A percentile compares a stretch with the other conserved stretches of the same genome.
Evolutionary conservation across 2,113 vertebrate species (phyloP).

Genomic region (Ammodytes marinus): DNA sequence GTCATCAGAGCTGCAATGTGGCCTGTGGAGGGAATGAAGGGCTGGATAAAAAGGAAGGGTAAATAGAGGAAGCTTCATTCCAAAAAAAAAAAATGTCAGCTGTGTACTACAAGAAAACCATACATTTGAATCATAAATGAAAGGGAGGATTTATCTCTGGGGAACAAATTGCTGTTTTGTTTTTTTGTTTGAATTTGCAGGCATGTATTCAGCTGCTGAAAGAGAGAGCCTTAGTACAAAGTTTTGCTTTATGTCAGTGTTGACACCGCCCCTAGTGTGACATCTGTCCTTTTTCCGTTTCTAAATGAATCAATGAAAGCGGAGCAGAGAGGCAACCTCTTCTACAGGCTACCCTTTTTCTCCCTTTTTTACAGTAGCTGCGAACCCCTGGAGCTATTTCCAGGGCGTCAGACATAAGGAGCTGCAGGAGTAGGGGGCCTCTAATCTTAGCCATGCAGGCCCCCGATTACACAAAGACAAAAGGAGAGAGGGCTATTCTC

Average conservation of each 20-base stretch:
- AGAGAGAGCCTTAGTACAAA: constrained; percentile 4
- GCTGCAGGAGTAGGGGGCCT: constrained; percentile 9
- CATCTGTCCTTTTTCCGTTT: constrained; percentile 26
- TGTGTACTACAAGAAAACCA: constrained; percentile 27
- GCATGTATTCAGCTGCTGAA: constrained; percentile 9
- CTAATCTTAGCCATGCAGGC: constrained; percentile 68
- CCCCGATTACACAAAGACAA: constrained; percentile 43
- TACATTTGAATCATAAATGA: constrained; percentile 20
- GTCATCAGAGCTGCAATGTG: constrained; percentile 14
- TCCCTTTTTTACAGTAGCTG: constrained; percentile 34
- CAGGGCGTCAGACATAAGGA: constrained; percentile 58
- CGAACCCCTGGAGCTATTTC: constrained; percentile 56
- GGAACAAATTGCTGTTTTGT: not conserved
- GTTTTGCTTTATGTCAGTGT: not conserved
- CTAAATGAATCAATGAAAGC: constrained; percentile 27
- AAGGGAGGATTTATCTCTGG: not conserved
- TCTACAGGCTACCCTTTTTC: constrained; percentile 16
- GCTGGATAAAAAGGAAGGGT: not conserved
- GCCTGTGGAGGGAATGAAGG: constrained; percentile 6
- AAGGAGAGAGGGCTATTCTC: constrained; percentile 21
- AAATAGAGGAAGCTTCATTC: constrained; percentile 4
- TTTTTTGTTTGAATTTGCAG: constrained; percentile 8
- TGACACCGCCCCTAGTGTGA: too few species aligned
- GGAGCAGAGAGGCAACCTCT: constrained; percentile 30
- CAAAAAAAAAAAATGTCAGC: constrained; percentile 17